Evolutionary conservation across 2,888 invertebrate genomes (phyloP).

Genomic region (Poecilus cupreus): DNA sequence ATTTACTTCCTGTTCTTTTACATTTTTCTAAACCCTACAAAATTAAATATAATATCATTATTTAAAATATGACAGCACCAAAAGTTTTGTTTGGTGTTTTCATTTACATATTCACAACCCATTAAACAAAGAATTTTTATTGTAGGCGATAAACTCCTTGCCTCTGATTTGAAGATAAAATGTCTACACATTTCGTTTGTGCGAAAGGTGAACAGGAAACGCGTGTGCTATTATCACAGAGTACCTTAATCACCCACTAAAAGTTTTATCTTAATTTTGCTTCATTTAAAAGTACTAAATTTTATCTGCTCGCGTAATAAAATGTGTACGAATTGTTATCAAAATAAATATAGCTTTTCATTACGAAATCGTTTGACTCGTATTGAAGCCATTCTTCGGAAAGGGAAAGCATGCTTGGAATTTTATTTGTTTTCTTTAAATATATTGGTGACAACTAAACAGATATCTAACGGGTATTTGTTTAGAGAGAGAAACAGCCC

Average conservation of each 20-base stretch:
- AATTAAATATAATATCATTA: neutral
- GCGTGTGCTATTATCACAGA: neutral
- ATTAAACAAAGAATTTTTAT: constrained; percentile 9
- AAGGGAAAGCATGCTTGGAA: neutral
- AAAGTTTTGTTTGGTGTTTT: neutral
- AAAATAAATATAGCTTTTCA: neutral
- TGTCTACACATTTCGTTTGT: neutral
- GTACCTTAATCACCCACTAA: constrained; percentile 25
- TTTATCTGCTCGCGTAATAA: neutral
- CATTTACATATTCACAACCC: neutral
- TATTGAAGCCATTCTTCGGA: constrained; percentile 12
- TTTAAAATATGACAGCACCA: neutral
- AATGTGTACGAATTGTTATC: neutral
- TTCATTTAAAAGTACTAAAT: constrained; percentile 34
- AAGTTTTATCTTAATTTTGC: constrained; percentile 23
- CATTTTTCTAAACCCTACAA: neutral
- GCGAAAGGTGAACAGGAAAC: neutral
- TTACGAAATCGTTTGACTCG: constrained; percentile 1
- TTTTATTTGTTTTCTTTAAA: constrained; percentile 40
- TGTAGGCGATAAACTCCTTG: neutral
- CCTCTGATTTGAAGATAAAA: neutral
- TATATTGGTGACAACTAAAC: constrained; percentile 29
- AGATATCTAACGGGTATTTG: constrained; percentile 29
- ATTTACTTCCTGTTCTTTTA: neutral
- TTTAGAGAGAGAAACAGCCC: neutral